A percentile compares a stretch with the other conserved stretches of the same genome.
Evolutionary conservation across 2,888 invertebrate genomes (phyloP).

Genomic region (Drosophila barbarae): DNA sequence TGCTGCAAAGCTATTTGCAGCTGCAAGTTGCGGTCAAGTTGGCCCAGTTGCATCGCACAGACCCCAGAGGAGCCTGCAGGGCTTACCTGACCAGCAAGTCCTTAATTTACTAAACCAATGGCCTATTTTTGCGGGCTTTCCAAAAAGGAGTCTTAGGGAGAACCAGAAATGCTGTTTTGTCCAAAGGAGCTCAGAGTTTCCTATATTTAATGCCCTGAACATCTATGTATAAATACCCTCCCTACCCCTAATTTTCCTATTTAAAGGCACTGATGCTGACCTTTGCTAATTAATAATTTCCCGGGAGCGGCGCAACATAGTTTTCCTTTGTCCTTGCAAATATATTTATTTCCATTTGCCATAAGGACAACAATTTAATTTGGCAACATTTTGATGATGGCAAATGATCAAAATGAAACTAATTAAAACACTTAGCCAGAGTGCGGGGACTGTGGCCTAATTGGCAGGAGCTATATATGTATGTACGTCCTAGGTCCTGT

Average conservation of each 20-base stretch:
- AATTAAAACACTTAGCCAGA: slow-evolving; percentile 30
- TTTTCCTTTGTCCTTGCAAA: background rate
- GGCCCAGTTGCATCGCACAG: background rate
- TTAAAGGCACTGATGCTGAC: background rate
- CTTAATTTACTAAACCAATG: background rate
- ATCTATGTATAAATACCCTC: background rate
- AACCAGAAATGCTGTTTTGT: background rate
- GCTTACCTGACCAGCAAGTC: background rate
- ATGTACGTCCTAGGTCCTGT: background rate
- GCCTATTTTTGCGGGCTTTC: background rate
- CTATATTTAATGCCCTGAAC: background rate
- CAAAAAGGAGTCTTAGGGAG: background rate
- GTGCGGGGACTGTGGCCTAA: background rate
- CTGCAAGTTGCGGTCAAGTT: slow-evolving; percentile 6
- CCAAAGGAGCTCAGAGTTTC: background rate
- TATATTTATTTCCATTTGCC: background rate
- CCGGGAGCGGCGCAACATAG: background rate
- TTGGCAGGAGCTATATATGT: slow-evolving; percentile 9
- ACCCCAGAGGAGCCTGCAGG: too few species aligned
- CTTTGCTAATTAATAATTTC: background rate
- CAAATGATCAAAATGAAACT: slow-evolving; percentile 27
- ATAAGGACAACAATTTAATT: slow-evolving; percentile 2
- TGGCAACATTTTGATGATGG: background rate
- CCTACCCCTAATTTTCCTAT: background rate
- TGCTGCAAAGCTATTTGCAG: background rate